Evolutionary conservation across 2,113 vertebrate genomes (phyloP).

Genomic region (Lampris incognitus): DNA sequence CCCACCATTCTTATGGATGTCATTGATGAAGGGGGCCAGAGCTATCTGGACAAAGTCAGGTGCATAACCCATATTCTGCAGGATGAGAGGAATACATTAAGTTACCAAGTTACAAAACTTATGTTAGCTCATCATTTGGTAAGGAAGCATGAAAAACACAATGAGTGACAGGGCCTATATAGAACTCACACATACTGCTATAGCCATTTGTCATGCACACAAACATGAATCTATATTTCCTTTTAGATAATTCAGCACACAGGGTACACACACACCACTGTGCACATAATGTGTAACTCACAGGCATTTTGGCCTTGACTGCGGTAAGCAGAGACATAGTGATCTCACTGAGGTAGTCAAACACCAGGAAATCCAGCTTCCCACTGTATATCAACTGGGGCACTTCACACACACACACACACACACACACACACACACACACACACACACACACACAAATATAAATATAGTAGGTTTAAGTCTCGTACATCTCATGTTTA

Average conservation of each 20-base stretch:
- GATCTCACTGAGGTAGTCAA: conserved; percentile 92
- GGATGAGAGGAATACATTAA: conserved; percentile 39
- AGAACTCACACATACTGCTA: neutral
- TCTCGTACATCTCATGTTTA: no score
- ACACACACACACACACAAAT: conserved; percentile 3
- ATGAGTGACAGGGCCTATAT: neutral
- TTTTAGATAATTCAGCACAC: neutral
- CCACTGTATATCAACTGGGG: conserved; percentile 86
- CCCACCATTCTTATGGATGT: conserved; percentile 87
- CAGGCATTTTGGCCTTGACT: conserved; percentile 83
- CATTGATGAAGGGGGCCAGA: conserved; percentile 87
- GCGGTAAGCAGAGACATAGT: conserved; percentile 88
- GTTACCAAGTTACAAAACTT: no score
- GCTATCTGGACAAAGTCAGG: conserved; percentile 88
- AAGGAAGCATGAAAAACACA: no score
- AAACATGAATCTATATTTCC: neutral
- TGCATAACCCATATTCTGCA: conserved; percentile 85
- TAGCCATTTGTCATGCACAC: neutral
- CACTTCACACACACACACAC: conserved; percentile 70
- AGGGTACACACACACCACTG: neutral
- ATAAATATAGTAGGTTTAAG: no score
- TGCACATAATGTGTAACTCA: conserved; percentile 70
- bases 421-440: neutral
- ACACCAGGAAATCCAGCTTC: conserved; percentile 89
- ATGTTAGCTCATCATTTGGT: no score